A percentile compares a stretch with the other conserved stretches of the same genome.
Conservation (phyloP, 2,113 vertebrate genomes). For the Myrmecophaga tridactyla region DNA sequence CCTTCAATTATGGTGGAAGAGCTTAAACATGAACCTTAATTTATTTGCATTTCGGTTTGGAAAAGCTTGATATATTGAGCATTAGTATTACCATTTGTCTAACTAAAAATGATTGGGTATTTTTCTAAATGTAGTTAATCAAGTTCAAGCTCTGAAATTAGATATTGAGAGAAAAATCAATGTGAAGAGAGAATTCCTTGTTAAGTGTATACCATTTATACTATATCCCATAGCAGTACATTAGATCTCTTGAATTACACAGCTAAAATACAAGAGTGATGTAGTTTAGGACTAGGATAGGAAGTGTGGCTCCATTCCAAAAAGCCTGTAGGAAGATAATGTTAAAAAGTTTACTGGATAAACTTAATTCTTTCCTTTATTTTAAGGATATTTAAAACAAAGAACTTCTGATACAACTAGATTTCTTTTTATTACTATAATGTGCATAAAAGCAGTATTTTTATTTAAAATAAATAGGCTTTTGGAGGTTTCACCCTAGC, state of each 20-base stretch:
- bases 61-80: neutral
- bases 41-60: neutral
- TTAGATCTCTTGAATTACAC: neutral
- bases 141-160: neutral
- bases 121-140: neutral
- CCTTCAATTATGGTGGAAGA: neutral
- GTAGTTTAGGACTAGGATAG: neutral
- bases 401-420: neutral
- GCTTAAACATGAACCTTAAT: neutral
- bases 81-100: neutral
- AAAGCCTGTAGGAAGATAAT: neutral
- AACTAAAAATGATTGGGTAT: neutral
- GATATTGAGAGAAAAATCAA: conserved; percentile 3
- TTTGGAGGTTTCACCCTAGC: neutral
- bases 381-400: neutral
- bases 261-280: conserved; percentile 4
- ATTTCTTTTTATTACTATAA: neutral
- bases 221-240: neutral
- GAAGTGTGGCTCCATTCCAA: neutral
- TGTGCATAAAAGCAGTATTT: neutral
- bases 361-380: neutral
- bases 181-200: neutral
- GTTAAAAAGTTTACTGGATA: neutral
- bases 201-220: neutral
- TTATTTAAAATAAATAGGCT: neutral